A percentile compares a stretch with the other conserved stretches of the same genome.
Conservation (phyloP, 2,888 invertebrate genomes). For the Melieria picta region DNA sequence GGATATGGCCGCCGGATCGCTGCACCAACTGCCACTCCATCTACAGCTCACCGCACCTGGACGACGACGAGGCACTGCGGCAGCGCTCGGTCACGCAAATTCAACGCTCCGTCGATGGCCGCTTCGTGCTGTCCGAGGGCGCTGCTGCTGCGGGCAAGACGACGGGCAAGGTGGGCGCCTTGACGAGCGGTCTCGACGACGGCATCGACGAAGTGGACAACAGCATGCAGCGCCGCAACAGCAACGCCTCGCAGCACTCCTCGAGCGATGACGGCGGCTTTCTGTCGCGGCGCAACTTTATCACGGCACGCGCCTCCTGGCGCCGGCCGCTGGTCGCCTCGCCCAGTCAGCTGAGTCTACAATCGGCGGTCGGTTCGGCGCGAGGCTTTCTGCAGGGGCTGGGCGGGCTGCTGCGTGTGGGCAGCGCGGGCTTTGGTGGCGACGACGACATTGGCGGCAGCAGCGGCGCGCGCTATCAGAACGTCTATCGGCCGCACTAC, state of each 20-base stretch:
- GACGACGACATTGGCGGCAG: conserved; percentile 39
- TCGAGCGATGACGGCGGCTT: conserved; percentile 89
- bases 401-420: conserved; percentile 58
- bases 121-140: conserved; percentile 72
- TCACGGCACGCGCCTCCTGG: conserved; percentile 72
- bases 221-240: conserved; percentile 66
- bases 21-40: conserved; percentile 70
- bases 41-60: conserved; percentile 62
- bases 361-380: conserved; percentile 72
- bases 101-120: conserved; percentile 78
- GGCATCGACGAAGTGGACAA: conserved; percentile 48
- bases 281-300: conserved; percentile 71
- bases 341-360: conserved; percentile 75
- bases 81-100: conserved; percentile 73
- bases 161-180: conserved; percentile 54
- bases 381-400: conserved; percentile 68
- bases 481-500: conserved; percentile 54
- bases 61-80: conserved; percentile 52
- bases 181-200: conserved; percentile 46
- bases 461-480: conserved; percentile 59
- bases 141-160: conserved; percentile 34
- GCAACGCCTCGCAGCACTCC: conserved; percentile 70
- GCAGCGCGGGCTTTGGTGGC: conserved; percentile 44
- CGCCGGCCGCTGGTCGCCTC: conserved; percentile 73
- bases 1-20: conserved; percentile 81